Percentiles rank a stretch among this genome's conserved stretches.
These are phyloP conservation scores for Nycticryphes semicollaris DNA, from an alignment of 2,113 vertebrate species.

Conservation along the genomic window DNA sequence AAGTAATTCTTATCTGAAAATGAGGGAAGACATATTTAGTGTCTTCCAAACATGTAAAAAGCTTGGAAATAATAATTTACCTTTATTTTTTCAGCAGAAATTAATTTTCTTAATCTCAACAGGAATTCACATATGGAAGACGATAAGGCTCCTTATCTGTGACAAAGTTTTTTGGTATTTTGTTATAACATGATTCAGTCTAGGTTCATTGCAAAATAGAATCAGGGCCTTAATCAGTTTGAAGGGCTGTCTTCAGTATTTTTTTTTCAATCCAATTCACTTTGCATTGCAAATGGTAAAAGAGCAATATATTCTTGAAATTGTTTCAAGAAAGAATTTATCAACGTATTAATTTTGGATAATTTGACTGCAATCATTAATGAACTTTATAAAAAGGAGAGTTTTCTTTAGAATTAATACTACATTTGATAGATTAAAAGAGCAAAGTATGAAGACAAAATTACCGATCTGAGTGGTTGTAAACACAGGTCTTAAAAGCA, in stretches of 20 bases:
- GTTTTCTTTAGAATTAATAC: background rate
- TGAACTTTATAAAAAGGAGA: background rate
- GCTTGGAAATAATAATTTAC: background rate
- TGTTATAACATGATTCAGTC: background rate
- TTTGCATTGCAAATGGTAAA: background rate
- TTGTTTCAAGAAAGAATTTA: background rate
- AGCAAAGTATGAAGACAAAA: background rate
- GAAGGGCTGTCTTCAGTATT: background rate
- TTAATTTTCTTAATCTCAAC: background rate
- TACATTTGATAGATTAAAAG: background rate
- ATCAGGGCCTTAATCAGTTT: background rate
- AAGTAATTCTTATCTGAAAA: background rate
- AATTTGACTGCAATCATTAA: background rate
- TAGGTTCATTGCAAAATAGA: background rate
- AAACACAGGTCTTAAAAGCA: slow-evolving; percentile 54
- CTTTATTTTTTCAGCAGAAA: background rate
- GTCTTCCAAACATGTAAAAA: background rate
- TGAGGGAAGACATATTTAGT: background rate
- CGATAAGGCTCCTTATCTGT: background rate
- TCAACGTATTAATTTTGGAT: background rate
- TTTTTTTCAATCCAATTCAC: background rate
- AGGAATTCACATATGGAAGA: background rate
- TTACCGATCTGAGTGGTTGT: background rate
- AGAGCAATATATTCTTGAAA: background rate
- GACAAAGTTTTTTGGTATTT: background rate